These are phyloP conservation scores for Eupithecia centaureata DNA, from an alignment of 2,888 invertebrate species.

Conservation along the genomic window DNA sequence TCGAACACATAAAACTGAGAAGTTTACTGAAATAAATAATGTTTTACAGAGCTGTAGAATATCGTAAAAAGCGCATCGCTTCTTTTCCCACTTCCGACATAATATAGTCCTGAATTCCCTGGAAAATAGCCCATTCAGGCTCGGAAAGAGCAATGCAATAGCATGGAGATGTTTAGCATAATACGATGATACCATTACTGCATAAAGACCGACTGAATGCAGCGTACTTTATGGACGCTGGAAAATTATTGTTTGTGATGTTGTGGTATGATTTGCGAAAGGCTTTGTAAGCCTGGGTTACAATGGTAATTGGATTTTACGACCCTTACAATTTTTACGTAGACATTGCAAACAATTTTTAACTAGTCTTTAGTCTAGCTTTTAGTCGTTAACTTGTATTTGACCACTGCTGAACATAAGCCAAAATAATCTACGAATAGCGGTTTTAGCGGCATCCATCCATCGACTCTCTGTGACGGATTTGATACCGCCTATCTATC, in stretches of 20 bases:
- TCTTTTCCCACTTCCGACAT: slow-evolving; percentile 5
- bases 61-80: background rate
- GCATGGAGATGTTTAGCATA: slow-evolving; percentile 75
- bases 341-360: background rate
- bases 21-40: background rate
- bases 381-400: too few species aligned
- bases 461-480: too few species aligned
- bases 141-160: slow-evolving; percentile 64
- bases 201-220: slow-evolving; percentile 58
- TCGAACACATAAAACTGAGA: background rate
- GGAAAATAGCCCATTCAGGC: slow-evolving; percentile 40
- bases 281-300: background rate
- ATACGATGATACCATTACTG: slow-evolving; percentile 73
- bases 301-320: background rate
- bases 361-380: too few species aligned
- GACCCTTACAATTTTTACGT: background rate
- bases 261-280: background rate
- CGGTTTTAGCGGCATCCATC: too few species aligned
- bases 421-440: too few species aligned
- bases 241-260: slow-evolving; percentile 7
- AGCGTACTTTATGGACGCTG: slow-evolving; percentile 25
- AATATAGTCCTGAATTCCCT: slow-evolving; percentile 19
- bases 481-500: too few species aligned
- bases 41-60: background rate
- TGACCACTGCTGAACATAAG: too few species aligned